Evolutionary conservation across 2,888 invertebrate genomes (phyloP).

Genomic region (Alentia gelatinosa): DNA sequence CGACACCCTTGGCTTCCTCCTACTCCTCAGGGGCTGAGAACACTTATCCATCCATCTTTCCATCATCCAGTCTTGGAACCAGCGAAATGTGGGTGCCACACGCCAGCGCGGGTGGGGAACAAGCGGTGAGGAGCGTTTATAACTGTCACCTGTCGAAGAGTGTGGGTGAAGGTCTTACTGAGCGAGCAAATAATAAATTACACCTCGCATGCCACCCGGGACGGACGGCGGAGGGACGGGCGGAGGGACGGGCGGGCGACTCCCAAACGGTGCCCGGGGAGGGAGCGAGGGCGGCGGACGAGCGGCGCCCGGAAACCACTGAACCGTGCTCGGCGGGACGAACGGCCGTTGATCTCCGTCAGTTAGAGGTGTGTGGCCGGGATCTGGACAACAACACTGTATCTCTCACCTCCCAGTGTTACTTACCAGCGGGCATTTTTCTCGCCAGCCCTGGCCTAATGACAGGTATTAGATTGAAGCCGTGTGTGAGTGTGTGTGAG

Average conservation of each 20-base stretch:
- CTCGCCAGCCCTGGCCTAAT: background rate
- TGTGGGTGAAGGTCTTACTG: background rate
- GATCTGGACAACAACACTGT: too few relatives aligned
- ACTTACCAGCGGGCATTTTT: too few relatives aligned
- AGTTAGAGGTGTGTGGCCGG: background rate
- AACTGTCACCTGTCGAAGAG: background rate
- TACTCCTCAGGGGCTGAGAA: background rate
- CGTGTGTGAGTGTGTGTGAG: too few relatives aligned
- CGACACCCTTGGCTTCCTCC: conserved; percentile 45
- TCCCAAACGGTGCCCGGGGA: background rate
- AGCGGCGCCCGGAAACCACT: too few relatives aligned
- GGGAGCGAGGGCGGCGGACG: background rate
- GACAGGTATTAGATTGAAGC: background rate
- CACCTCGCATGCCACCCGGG: background rate
- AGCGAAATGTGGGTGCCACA: background rate
- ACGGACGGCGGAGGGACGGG: background rate
- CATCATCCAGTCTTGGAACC: background rate
- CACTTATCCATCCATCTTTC: conserved; percentile 41
- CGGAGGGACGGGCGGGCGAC: background rate
- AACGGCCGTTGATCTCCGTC: too few relatives aligned
- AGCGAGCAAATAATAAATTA: background rate
- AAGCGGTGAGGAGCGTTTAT: background rate
- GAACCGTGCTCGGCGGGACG: too few relatives aligned
- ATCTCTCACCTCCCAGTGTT: too few relatives aligned
- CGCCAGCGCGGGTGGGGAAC: background rate